Evolutionary conservation across 2,113 vertebrate genomes (phyloP), one percentile per base, ranked within the genome.

Genomic region (Solenodon paradoxus): DNA sequence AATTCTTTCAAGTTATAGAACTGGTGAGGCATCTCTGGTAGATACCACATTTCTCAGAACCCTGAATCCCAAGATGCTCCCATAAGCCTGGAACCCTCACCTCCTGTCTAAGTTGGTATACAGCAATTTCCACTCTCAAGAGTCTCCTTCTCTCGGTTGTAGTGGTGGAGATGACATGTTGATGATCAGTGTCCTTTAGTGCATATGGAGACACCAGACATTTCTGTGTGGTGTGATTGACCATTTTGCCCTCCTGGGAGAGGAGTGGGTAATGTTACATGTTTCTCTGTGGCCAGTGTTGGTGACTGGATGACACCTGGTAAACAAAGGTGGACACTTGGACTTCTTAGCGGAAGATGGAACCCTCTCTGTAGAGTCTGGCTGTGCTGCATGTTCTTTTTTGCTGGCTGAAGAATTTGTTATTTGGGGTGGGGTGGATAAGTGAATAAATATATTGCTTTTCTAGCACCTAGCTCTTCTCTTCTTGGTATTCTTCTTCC

Each of bases 381-480:
- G n/a, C n/a, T n/a, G n/a, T 79, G 26, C 15, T 61, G 59, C 4
- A 66, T 19, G 57, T 49, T 1, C 47, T 66, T 12, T 66, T 45
- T 53, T 11, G n/a, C 47, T 19, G 38, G 10, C 22, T 85, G 32
- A 71, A 47, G 80, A 40, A 5, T 0, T 26, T 6, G 40, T 66
- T 59, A n/a, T 24, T 72, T 64, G 8, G 0, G 2, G 15, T 7
- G 24, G 16, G 10, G 26, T 35, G 17, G 53, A 16, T 55, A 79
- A 19, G 28, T 5, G 5, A 12, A 32, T n/a, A 17, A 17, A 42
- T 30, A 4, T 11, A 49, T 47, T 68, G 15, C 4, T 15, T 49
- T 13, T 13, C n/a, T n/a, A 49, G n/a, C 12, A n/a, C 17, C 20
- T 1, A 38, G 3, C 9, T 49, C 8, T n/a, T 12, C 0, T 26